A percentile compares a stretch with the other conserved stretches of the same genome.
Conservation (phyloP, 2,888 invertebrate species). For the Callosobruchus maculatus region DNA sequence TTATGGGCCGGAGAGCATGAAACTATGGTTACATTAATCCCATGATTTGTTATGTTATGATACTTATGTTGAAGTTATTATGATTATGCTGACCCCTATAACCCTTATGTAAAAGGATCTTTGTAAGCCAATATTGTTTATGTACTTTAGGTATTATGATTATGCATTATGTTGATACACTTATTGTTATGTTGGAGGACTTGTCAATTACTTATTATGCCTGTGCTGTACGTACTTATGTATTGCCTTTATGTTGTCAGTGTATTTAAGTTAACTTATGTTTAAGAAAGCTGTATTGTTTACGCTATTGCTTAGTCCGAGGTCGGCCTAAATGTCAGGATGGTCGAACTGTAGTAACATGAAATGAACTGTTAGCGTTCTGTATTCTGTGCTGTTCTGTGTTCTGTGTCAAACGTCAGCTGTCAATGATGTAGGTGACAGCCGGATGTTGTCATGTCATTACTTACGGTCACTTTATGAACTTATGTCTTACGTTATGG, state of each 20-base stretch:
- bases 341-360: background rate
- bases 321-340: background rate
- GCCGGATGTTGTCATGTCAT: no score
- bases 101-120: background rate
- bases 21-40: constrained; percentile 3
- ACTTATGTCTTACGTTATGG: no score
- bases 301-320: background rate
- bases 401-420: no score
- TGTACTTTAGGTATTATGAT: no score
- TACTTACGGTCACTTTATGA: no score
- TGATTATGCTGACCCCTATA: background rate
- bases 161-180: background rate
- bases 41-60: background rate
- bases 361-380: no score
- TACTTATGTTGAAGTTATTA: no score
- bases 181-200: background rate
- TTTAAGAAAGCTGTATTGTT: background rate
- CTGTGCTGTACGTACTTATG: background rate
- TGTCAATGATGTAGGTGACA: no score
- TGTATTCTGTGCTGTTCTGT: no score
- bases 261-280: no score
- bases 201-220: background rate
- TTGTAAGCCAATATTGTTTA: no score
- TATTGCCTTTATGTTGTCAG: no score
- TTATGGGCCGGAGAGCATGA: constrained; percentile 14